Evolutionary conservation across 2,113 vertebrate species (phyloP).

Genomic region (Numenius arquata): DNA sequence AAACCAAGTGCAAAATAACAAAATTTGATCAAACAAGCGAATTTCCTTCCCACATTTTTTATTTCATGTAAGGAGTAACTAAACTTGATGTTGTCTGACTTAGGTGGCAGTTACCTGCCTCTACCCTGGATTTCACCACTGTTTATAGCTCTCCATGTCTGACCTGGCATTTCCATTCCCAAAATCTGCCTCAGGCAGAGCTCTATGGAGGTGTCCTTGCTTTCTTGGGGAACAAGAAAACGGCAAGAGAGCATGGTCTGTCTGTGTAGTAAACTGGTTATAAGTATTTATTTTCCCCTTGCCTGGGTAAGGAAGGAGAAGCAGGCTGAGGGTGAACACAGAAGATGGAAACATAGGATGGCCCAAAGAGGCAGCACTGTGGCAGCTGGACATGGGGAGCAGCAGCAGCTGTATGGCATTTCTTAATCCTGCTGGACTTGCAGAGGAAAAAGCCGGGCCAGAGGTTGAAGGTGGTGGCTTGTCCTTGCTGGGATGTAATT

Average conservation of each 20-base stretch:
- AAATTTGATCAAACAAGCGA: not conserved
- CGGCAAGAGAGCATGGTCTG: not conserved
- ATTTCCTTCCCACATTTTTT: not conserved
- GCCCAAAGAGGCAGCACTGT: not conserved
- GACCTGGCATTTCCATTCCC: not conserved
- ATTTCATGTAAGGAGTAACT: not conserved
- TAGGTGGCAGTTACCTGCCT: not conserved
- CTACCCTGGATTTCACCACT: not conserved
- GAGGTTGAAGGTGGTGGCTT: not conserved
- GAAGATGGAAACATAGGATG: not conserved
- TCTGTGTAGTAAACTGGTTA: not conserved
- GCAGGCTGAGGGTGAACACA: not conserved
- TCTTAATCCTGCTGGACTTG: not conserved
- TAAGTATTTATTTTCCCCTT: not conserved
- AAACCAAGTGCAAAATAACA: not conserved
- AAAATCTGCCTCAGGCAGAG: not conserved
- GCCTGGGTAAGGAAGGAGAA: not conserved
- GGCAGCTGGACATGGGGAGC: fast-evolving
- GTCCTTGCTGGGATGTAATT: not conserved
- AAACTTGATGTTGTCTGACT: not conserved
- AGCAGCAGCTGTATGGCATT: not conserved
- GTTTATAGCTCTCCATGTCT: not conserved
- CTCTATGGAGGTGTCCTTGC: not conserved
- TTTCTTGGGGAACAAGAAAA: not conserved
- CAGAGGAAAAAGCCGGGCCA: not conserved